Base-by-base conservation (phyloP, 1,140 invertebrate species). In the Procambarus clarkii region DNA sequence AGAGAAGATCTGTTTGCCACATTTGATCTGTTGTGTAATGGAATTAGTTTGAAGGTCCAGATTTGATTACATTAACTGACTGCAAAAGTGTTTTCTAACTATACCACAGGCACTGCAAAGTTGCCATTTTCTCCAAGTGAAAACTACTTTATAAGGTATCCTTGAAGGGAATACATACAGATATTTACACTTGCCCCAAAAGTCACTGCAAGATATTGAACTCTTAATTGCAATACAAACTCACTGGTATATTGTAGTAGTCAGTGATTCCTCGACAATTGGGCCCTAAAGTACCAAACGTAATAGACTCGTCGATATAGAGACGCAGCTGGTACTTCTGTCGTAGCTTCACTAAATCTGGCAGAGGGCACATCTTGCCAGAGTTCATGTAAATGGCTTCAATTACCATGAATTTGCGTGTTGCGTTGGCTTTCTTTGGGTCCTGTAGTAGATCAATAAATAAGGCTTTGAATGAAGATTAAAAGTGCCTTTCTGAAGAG, bases 371-470 rank as follows among this genome's bases (percentile, higher is more conserved):
- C 91, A 99, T 96, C 92, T 97, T 96, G 8, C 98, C 99, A 82
- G 97, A 97, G 93, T 99, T 99, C 91, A 96, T 95, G 94, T 99
- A 99, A 82, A 99, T 97, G 34, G 98, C 98, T 95, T 99, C 99
- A 1, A 98, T 96, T 7, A 99, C 96, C 2, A 99, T 94, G 94
- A 99, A 99, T 58, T 97, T 96, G 87, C 98, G 95, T 0, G 95
- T 96, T 79, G 95, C 96, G 78, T 95, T 95, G 1, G 97, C 96
- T 94, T 97, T 97, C 93, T 97, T 97, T 7, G 96, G 96, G 94
- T 97, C 95, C 95, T 96, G 88, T 2, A 88, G 4, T 74, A 21
- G 7, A 34, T 18, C 13, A 34, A 34, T 34, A 34, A 0, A 34
- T 34, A 34, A 34, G 34, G 34, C 34, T 34, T 34, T 34, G 34